A percentile compares a stretch with the other conserved stretches of the same genome.
phyloP scores from a whole-genome alignment of 2,113 vertebrate genomes.

The Cyanocitta stelleri region DNA sequence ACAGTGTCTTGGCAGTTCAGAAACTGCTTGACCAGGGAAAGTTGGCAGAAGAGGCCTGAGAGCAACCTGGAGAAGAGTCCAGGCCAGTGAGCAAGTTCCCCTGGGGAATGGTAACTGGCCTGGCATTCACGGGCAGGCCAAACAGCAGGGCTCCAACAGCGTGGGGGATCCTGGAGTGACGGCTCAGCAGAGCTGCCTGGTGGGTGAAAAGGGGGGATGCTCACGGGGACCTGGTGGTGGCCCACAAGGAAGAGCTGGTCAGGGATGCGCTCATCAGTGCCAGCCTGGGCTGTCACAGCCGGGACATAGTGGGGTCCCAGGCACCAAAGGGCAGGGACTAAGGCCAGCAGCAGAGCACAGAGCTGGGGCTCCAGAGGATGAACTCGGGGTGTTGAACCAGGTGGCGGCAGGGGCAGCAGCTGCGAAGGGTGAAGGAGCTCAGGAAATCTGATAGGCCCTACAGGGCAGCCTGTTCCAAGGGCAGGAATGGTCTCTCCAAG shows the following conservation, averaged over 20 bases:
- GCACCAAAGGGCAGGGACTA: not conserved
- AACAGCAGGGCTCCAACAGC: not conserved
- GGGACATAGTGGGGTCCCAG: not conserved
- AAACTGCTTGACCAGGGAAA: not conserved
- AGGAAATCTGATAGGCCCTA: not conserved
- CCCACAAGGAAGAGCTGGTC: not conserved
- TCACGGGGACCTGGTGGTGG: not conserved
- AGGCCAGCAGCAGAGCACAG: not conserved
- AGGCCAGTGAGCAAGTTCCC: not conserved
- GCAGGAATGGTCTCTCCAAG: not conserved
- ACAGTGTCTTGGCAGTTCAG: not conserved
- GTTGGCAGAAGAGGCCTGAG: not conserved
- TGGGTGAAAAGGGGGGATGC: not conserved
- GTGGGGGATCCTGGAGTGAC: not conserved
- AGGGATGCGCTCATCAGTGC: not conserved
- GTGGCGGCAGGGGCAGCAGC: not conserved
- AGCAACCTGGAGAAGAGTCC: not conserved
- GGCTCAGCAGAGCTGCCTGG: not conserved
- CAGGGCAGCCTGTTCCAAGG: not conserved
- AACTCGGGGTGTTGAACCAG: not conserved
- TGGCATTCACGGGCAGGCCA: not conserved
- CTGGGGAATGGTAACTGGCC: not conserved
- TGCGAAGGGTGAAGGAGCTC: not conserved
- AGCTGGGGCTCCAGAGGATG: not conserved
- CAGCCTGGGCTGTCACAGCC: not conserved